Base-by-base conservation (phyloP, 2,888 invertebrate genomes). In the Barypeithes pellucidus region DNA sequence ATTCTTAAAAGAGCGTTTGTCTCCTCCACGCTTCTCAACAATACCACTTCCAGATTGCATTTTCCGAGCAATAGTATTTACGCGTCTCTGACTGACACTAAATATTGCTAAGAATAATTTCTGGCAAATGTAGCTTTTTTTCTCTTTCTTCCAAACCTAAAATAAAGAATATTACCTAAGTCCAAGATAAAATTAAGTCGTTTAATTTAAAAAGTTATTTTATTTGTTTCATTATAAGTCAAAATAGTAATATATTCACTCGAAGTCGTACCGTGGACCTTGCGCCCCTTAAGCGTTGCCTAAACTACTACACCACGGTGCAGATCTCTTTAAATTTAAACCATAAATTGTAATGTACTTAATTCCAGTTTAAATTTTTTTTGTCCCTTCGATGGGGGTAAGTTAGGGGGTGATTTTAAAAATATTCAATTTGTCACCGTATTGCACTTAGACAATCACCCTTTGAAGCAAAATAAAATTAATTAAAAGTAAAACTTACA, bases 21-120 rank as follows among this genome's bases (percentile, higher is more conserved):
- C 62, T 61, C 69, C 69, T 24, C 69, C 69, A 52, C 63, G 62
- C 24, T 52, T 62, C 12, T 72, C 67, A 47, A 69, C 60, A 36
- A 72, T 60, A 14, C 72, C 61, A 59, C 47, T 24, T 47, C 60
- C 72, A 57, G 50, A 59, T 43, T 69, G 41, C 12, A 69, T 68
- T 68, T 67, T 72, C 36, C 24, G 41, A 69, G 50, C 61, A 18
- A 69, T 69, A 62, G 69, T 69, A 45, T 69, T 61, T 39, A 69
- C 33, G 20, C 69, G 50, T 52, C 33, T 69, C 18, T 67, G 67
- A 59, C 59, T 20, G 22, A 36, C n/a, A 41, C 43, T 67, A 67
- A 67, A 67, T 45, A 67, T 41, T 60, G 60, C 22, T 60, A 59
- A 45, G 16, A 70, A 65, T 54, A 63, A 33, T 70, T 70, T 65